Conservation (phyloP, 2,888 invertebrate genomes). For the Cerceris ruficornis region DNA sequence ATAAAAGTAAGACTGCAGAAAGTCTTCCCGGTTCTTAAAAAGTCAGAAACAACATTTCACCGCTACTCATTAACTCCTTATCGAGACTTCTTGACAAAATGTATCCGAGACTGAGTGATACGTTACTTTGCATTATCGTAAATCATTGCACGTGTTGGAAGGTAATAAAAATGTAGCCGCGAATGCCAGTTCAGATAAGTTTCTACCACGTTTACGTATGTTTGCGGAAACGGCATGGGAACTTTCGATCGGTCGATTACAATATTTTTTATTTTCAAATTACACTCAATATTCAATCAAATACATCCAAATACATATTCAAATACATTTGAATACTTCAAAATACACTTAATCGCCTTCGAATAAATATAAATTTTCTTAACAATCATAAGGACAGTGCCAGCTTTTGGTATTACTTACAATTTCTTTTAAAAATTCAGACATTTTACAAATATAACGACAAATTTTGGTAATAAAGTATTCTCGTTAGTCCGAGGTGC, state of each 20-base stretch:
- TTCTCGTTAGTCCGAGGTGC: too few species aligned
- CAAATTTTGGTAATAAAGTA: too few species aligned
- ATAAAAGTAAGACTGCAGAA: too few species aligned
- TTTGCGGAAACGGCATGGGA: too few species aligned
- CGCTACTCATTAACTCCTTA: constrained; percentile 17
- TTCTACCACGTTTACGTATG: neutral
- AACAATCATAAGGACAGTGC: too few species aligned
- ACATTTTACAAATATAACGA: too few species aligned
- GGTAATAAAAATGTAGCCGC: constrained; percentile 37
- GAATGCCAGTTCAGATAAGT: constrained; percentile 37
- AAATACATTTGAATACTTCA: neutral
- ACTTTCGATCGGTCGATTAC: too few species aligned
- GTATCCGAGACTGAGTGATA: neutral
- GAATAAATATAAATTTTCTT: too few species aligned
- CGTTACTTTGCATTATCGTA: constrained; percentile 21
- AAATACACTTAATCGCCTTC: neutral
- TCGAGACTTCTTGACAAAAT: constrained; percentile 23
- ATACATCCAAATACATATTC: neutral
- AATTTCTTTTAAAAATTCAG: too few species aligned
- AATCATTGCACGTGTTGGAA: constrained; percentile 36
- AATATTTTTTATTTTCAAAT: too few species aligned
- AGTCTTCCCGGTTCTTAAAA: neutral
- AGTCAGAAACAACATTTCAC: constrained; percentile 8
- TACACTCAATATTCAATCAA: too few species aligned
- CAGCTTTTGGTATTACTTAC: too few species aligned